Percentiles rank a stretch among this genome's conserved stretches.
These are phyloP conservation scores for Pristiophorus japonicus DNA, from an alignment of 2,113 vertebrate species.

Conservation along the genomic window DNA sequence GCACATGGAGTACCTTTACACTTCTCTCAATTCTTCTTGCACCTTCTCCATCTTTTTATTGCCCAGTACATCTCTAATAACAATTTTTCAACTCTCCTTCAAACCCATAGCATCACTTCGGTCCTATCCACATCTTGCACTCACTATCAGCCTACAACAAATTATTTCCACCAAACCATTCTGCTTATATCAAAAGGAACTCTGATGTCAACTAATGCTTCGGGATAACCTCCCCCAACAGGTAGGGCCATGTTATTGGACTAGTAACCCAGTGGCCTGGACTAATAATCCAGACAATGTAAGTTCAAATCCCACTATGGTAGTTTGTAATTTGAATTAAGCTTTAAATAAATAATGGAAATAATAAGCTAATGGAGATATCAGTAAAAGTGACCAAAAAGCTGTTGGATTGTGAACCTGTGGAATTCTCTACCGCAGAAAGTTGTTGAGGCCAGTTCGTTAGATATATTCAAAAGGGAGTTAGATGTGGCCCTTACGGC, in stretches of 20 bases:
- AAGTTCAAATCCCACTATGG: neutral
- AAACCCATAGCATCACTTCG: neutral
- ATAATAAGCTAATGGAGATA: neutral
- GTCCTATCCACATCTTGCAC: neutral
- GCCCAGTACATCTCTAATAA: neutral
- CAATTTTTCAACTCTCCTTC: neutral
- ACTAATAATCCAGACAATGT: neutral
- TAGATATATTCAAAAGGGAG: too few relatives aligned
- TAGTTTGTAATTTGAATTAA: slow-evolving; percentile 4
- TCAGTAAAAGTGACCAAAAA: neutral
- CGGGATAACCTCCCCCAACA: neutral
- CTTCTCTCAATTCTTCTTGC: neutral
- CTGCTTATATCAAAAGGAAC: neutral
- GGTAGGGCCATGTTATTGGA: neutral
- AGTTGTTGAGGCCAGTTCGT: too few relatives aligned
- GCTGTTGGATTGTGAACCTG: neutral
- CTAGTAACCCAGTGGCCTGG: neutral
- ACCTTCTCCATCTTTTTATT: neutral
- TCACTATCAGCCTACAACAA: neutral
- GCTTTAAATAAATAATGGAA: neutral
- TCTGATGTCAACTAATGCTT: neutral
- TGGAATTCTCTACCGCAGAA: too few relatives aligned
- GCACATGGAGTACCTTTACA: neutral
- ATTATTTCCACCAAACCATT: neutral
- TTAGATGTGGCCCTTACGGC: too few relatives aligned